phyloP scores from a whole-genome alignment of 2,888 invertebrate species.

The Lacanobia oleracea region DNA sequence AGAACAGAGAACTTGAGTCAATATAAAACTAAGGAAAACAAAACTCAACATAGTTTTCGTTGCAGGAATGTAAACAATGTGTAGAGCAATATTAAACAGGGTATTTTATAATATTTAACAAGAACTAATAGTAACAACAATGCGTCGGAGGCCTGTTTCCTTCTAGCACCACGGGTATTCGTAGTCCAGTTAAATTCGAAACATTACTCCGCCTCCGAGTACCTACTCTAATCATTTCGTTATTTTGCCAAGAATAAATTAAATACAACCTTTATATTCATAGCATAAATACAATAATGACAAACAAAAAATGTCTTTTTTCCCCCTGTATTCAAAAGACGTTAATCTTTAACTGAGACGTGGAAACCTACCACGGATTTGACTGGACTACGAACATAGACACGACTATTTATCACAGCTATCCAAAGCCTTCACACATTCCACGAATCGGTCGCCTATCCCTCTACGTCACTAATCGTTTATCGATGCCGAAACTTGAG shows the following conservation, averaged over 20 bases:
- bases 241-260: conserved; percentile 55
- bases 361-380: conserved; percentile 36
- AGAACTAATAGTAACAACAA: conserved; percentile 86
- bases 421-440: conserved; percentile 66
- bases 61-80: conserved; percentile 90
- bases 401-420: conserved; percentile 76
- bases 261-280: conserved; percentile 61
- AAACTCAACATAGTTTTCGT: conserved; percentile 88
- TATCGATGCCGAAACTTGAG: conserved; percentile 41
- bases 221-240: conserved; percentile 25
- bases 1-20: conserved; percentile 78
- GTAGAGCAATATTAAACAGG: conserved; percentile 87
- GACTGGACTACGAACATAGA: conserved; percentile 65
- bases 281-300: conserved; percentile 58
- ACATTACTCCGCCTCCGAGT: conserved; percentile 15
- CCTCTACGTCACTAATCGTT: conserved; percentile 53
- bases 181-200: conserved; percentile 44
- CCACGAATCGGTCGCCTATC: conserved; percentile 58
- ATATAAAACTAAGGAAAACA: conserved; percentile 87
- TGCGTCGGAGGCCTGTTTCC: conserved; percentile 83
- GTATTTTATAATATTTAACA: conserved; percentile 83
- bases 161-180: conserved; percentile 86
- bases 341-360: conserved; percentile 40
- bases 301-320: conserved; percentile 63
- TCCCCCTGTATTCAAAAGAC: conserved; percentile 58